Conservation (phyloP, 2,888 invertebrate genomes). For the Lissonota sp. region DNA sequence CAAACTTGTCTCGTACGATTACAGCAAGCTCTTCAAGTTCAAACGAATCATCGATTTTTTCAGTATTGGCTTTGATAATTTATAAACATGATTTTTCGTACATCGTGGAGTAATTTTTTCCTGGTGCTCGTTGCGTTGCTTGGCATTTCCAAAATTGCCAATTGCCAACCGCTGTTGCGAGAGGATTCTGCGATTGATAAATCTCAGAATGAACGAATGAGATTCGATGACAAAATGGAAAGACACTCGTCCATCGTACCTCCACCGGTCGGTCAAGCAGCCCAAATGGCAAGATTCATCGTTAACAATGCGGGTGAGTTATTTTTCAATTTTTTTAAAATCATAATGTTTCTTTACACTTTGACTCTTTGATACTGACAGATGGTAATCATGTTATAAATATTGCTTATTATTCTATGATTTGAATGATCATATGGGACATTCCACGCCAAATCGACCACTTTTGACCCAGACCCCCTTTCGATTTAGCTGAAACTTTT, state of each 20-base stretch:
- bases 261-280: constrained; percentile 87
- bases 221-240: too few relatives aligned
- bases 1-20: neutral
- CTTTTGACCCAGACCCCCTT: too few relatives aligned
- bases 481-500: too few relatives aligned
- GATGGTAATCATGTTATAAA: neutral
- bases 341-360: neutral
- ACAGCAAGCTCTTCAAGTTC: neutral
- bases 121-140: constrained; percentile 5
- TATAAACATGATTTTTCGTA: constrained; percentile 30
- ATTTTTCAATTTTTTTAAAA: neutral
- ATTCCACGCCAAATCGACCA: too few relatives aligned
- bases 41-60: too few relatives aligned
- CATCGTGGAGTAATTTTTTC: constrained; percentile 6
- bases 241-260: constrained; percentile 78
- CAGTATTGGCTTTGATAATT: too few relatives aligned
- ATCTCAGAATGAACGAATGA: too few relatives aligned
- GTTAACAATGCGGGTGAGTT: constrained; percentile 88
- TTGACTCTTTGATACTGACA: neutral
- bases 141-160: constrained; percentile 4
- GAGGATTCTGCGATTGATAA: too few relatives aligned
- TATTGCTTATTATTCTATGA: neutral
- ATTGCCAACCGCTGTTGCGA: neutral
- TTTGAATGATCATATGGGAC: neutral
- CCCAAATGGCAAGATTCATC: constrained; percentile 90